Conservation (phyloP, 2,888 invertebrate species). For the Scaptomyza polygonia region DNA sequence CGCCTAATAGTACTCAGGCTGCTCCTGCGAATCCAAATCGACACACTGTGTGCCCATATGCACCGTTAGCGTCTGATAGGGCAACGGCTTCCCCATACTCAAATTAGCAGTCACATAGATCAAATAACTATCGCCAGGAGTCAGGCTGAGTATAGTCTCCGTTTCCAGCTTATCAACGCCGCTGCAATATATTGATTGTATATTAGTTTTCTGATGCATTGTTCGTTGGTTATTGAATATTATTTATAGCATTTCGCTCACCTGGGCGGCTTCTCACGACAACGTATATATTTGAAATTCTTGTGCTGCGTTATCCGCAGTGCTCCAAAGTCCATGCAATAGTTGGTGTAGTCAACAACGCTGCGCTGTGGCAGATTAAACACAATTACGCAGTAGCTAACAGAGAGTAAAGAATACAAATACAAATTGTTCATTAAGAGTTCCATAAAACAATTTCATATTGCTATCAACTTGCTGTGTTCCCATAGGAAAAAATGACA, state of each 20-base stretch:
- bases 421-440: not conserved
- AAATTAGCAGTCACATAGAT: constrained; percentile 87
- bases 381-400: constrained; percentile 83
- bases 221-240: not conserved
- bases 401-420: too few species aligned
- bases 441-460: too few species aligned
- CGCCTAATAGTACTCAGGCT: constrained; percentile 74
- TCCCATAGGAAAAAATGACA: too few species aligned
- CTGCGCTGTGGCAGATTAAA: constrained; percentile 83
- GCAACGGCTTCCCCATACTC: constrained; percentile 86
- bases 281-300: constrained; percentile 82
- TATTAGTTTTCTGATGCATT: not conserved
- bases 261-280: constrained; percentile 79
- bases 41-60: constrained; percentile 80
- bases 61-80: constrained; percentile 86
- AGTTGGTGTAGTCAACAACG: constrained; percentile 83
- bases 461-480: too few species aligned
- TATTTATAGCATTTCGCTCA: constrained; percentile 32
- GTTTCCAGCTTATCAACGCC: constrained; percentile 85
- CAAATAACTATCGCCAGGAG: constrained; percentile 86
- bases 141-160: constrained; percentile 84
- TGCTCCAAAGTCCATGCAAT: constrained; percentile 83
- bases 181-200: constrained; percentile 21
- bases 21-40: constrained; percentile 78
- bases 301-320: constrained; percentile 79